Percentiles rank a stretch among this genome's conserved stretches.
Evolutionary conservation across 2,113 vertebrate species (phyloP).

Genomic region (Otolemur garnettii): DNA sequence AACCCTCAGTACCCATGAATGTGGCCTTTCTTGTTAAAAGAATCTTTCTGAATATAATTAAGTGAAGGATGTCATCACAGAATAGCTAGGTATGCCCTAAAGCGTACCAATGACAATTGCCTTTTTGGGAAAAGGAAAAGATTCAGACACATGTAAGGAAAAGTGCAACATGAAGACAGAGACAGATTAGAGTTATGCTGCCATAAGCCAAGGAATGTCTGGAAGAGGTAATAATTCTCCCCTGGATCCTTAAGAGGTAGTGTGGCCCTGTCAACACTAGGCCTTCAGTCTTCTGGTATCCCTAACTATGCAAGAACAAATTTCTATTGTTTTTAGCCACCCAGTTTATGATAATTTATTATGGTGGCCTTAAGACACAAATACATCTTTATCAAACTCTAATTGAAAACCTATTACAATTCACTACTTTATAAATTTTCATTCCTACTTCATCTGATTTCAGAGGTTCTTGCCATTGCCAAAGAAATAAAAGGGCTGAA

Average conservation of each 20-base stretch:
- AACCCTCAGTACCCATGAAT: neutral
- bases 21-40: neutral
- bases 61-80: neutral
- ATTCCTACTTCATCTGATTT: neutral
- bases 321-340: slow-evolving; percentile 19
- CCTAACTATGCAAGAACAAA: neutral
- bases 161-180: neutral
- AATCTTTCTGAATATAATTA: neutral
- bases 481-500: slow-evolving; percentile 16
- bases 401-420: neutral
- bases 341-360: neutral
- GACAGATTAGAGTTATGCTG: neutral
- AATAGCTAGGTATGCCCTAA: neutral
- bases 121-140: neutral
- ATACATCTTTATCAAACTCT: neutral
- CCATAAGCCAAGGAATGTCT: neutral
- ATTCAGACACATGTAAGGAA: neutral
- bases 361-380: neutral
- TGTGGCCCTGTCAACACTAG: neutral
- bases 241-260: neutral
- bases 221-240: neutral
- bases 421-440: neutral
- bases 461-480: neutral
- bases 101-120: neutral
- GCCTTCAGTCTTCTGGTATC: slow-evolving; percentile 12